Percentiles rank a stretch among this genome's conserved stretches.
Conservation (phyloP, 37 sponge, comb jelly and placozoan genomes). For the Cladorhizidae sp. region DNA sequence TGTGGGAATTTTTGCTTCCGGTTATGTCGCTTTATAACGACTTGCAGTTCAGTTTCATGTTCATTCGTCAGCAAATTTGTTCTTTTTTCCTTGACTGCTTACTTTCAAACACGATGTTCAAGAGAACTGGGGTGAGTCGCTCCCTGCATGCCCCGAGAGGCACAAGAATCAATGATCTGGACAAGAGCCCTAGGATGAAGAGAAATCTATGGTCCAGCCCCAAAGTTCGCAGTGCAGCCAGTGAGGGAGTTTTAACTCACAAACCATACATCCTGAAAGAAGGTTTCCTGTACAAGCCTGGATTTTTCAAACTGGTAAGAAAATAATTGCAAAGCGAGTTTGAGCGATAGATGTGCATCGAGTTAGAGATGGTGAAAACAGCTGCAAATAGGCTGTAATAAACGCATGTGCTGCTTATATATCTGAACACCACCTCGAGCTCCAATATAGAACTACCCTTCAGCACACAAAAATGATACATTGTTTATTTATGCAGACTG, state of each 20-base stretch:
- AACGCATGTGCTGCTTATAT: too few relatives aligned
- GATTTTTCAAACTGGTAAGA: constrained; percentile 67
- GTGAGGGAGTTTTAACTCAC: constrained; percentile 37
- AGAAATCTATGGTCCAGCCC: constrained; percentile 44
- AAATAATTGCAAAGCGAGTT: background rate
- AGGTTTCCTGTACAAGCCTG: constrained; percentile 63
- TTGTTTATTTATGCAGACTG: constrained; percentile 28
- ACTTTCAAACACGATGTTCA: constrained; percentile 21
- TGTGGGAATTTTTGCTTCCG: background rate
- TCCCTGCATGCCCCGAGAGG: constrained; percentile 44
- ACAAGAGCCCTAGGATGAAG: constrained; percentile 10
- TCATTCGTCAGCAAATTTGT: background rate
- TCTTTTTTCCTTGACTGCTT: background rate
- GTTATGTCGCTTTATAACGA: background rate
- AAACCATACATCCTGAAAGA: constrained; percentile 55
- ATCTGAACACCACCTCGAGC: too few relatives aligned
- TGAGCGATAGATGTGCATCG: too few relatives aligned
- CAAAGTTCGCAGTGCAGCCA: constrained; percentile 34
- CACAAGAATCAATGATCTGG: constrained; percentile 12
- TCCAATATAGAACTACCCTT: too few relatives aligned
- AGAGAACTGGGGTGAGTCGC: constrained; percentile 42
- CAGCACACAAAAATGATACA: background rate
- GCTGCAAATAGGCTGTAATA: too few relatives aligned
- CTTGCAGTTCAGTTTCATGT: background rate
- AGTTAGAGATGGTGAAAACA: too few relatives aligned